A percentile compares a stretch with the other conserved stretches of the same genome.
Conservation (phyloP, 2,797 vertebrate genomes). For the Cryptoprocta ferox region DNA sequence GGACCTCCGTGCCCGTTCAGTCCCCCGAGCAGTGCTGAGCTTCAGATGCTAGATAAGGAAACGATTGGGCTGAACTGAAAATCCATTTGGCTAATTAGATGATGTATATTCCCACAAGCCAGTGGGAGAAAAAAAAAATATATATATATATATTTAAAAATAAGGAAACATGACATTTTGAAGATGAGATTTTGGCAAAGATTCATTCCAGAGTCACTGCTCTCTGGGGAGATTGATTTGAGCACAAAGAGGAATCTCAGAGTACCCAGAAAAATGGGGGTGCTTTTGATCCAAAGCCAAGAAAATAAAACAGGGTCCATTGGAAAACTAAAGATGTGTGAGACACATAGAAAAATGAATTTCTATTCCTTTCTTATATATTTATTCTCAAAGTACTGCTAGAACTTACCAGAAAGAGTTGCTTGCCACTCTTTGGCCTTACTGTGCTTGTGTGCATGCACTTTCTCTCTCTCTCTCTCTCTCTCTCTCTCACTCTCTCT, state of each 20-base stretch:
- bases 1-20: conserved; percentile 84
- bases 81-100: conserved; percentile 91
- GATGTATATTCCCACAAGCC: conserved; percentile 87
- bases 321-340: conserved; percentile 23
- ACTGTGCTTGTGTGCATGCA: background rate
- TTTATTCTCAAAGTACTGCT: conserved; percentile 35
- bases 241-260: conserved; percentile 47
- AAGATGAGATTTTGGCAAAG: conserved; percentile 81
- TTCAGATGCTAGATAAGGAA: conserved; percentile 89
- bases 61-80: conserved; percentile 90
- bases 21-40: conserved; percentile 83
- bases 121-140: conserved; percentile 58
- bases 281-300: conserved; percentile 34
- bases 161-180: conserved; percentile 84
- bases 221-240: conserved; percentile 56
- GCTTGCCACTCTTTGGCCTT: background rate
- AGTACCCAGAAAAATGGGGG: background rate
- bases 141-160: conserved; percentile 77
- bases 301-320: conserved; percentile 39
- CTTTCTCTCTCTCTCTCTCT: too few relatives aligned
- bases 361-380: background rate
- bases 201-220: conserved; percentile 71
- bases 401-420: background rate
- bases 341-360: background rate
- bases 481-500: background rate